phyloP scores from a whole-genome alignment of 2,888 invertebrate species.

The Electrophaes corylata region DNA sequence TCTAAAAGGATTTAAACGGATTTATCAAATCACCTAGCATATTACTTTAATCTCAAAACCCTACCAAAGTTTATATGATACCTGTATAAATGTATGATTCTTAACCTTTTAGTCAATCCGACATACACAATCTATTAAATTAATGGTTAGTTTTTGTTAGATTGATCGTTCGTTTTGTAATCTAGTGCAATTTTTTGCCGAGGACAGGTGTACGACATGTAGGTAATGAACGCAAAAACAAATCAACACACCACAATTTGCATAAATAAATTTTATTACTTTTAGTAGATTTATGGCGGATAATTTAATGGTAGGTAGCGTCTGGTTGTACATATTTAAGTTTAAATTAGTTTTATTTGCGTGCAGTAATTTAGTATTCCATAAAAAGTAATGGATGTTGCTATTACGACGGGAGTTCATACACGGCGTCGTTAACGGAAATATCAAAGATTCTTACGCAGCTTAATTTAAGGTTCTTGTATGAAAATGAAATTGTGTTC shows the following conservation, averaged over 20 bases:
- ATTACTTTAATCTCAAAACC: no score
- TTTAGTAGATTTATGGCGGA: slow-evolving; percentile 42
- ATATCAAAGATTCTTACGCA: slow-evolving; percentile 18
- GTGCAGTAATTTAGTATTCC: slow-evolving; percentile 49
- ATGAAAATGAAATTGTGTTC: slow-evolving; percentile 4
- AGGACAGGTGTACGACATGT: slow-evolving; percentile 26
- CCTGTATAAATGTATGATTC: background rate
- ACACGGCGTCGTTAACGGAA: slow-evolving; percentile 42
- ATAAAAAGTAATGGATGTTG: slow-evolving; percentile 55
- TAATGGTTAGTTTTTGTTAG: slow-evolving; percentile 4
- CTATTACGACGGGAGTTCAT: slow-evolving; percentile 46
- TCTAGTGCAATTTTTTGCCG: slow-evolving; percentile 21
- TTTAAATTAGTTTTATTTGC: slow-evolving; percentile 50
- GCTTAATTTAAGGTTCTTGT: slow-evolving; percentile 9
- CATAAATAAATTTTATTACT: slow-evolving; percentile 41
- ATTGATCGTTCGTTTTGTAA: slow-evolving; percentile 4
- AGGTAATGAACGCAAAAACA: slow-evolving; percentile 34
- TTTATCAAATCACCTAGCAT: no score
- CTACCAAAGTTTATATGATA: background rate
- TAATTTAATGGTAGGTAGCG: slow-evolving; percentile 41
- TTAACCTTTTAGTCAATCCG: slow-evolving; percentile 4
- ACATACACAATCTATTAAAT: slow-evolving; percentile 13
- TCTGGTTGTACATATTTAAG: slow-evolving; percentile 36
- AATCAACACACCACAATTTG: slow-evolving; percentile 40
- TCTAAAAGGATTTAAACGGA: no score